phyloP scores from a whole-genome alignment of 2,888 invertebrate species.

The Standfussiana lucernea region DNA sequence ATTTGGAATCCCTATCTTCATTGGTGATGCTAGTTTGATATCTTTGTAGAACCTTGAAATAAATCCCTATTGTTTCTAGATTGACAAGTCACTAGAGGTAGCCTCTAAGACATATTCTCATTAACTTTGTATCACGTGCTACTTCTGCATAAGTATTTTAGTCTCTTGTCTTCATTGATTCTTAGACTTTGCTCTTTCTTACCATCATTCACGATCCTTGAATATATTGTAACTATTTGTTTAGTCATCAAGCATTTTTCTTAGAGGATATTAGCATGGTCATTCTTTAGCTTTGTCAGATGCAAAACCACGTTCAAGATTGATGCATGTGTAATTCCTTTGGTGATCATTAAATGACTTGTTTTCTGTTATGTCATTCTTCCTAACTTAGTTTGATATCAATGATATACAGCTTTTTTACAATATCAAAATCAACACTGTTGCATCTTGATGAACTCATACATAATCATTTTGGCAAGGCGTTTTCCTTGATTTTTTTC shows the following conservation, averaged over 20 bases:
- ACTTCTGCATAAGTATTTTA: neutral
- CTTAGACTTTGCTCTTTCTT: slow-evolving; percentile 4
- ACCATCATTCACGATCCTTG: neutral
- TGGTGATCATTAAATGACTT: neutral
- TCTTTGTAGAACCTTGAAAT: neutral
- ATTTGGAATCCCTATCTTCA: slow-evolving; percentile 9
- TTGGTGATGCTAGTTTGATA: slow-evolving; percentile 7
- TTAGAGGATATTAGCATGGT: slow-evolving; percentile 3
- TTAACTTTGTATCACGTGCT: slow-evolving; percentile 1
- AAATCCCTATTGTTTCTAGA: slow-evolving; percentile 12
- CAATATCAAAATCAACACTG: slow-evolving; percentile 5
- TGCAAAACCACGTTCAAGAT: neutral
- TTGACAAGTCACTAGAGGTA: neutral
- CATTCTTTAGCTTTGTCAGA: slow-evolving; percentile 4
- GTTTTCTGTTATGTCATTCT: slow-evolving; percentile 17
- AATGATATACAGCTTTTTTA: slow-evolving; percentile 1
- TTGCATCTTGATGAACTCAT: slow-evolving; percentile 8
- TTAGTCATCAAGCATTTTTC: slow-evolving; percentile 25
- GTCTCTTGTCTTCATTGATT: slow-evolving; percentile 3
- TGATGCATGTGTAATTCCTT: slow-evolving; percentile 16
- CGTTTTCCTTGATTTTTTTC: slow-evolving; percentile 19
- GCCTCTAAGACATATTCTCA: neutral
- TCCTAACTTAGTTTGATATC: neutral
- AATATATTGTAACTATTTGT: slow-evolving; percentile 2
- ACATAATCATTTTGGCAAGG: slow-evolving; percentile 5